Evolutionary conservation across 2,113 vertebrate genomes (phyloP).

Genomic region (Sprattus sprattus): DNA sequence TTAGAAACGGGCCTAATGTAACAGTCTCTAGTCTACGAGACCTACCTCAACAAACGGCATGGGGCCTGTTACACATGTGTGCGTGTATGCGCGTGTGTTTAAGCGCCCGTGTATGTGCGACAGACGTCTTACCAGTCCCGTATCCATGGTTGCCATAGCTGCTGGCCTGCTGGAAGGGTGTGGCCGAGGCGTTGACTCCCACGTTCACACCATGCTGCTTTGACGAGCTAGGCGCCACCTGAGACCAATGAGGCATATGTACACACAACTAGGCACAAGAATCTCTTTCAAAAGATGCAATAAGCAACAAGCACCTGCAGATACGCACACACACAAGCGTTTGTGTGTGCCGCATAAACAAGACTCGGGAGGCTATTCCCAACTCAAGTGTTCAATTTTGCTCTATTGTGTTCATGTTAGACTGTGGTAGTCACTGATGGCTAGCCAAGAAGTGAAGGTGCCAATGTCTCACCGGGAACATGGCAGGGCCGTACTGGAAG

Average conservation of each 20-base stretch:
- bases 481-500: constrained; percentile 96
- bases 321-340: background rate
- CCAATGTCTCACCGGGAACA: constrained; percentile 88
- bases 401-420: no score
- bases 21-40: no score
- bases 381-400: no score
- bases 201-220: constrained; percentile 98
- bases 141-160: constrained; percentile 95
- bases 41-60: background rate
- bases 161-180: constrained; percentile 93
- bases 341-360: no score
- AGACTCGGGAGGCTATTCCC: no score
- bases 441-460: background rate
- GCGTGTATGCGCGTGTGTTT: background rate
- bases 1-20: background rate
- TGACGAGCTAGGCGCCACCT: constrained; percentile 97
- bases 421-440: no score
- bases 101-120: background rate
- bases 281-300: no score
- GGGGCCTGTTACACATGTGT: background rate
- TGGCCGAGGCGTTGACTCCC: constrained; percentile 91
- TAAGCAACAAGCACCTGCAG: background rate
- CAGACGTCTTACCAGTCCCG: constrained; percentile 80
- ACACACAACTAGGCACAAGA: background rate
- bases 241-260: background rate